A percentile compares a stretch with the other conserved stretches of the same genome.
These are phyloP conservation scores for Gymnocypris eckloni DNA, from an alignment of 2,797 vertebrate genomes.

Conservation along the genomic window DNA sequence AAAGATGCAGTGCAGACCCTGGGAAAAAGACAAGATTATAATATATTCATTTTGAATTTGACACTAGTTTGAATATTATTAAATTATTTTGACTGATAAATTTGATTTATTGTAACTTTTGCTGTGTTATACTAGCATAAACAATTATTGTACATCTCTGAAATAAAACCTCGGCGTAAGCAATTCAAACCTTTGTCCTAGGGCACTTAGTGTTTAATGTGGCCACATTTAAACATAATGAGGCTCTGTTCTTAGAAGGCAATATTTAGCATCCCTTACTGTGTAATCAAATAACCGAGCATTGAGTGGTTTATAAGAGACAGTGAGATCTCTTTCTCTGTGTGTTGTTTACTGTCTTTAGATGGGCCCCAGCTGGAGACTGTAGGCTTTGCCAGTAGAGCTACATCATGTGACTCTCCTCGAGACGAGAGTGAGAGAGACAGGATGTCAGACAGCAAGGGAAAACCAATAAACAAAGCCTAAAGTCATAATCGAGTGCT, in stretches of 20 bases:
- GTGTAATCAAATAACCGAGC: conserved; percentile 52
- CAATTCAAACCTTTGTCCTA: neutral
- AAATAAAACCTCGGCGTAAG: neutral
- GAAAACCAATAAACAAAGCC: neutral
- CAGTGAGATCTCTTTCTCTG: conserved; percentile 42
- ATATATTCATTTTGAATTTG: neutral
- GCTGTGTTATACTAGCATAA: neutral
- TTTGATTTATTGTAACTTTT: neutral
- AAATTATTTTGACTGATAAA: neutral
- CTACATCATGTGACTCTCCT: conserved; percentile 45
- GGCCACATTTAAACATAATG: conserved; percentile 34
- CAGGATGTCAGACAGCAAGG: neutral
- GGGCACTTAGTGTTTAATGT: conserved; percentile 2
- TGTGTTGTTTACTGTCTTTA: conserved; percentile 56
- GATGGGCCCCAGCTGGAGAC: conserved; percentile 53
- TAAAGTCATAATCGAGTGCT: neutral
- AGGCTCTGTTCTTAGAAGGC: conserved; percentile 50
- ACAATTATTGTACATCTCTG: conserved; percentile 28
- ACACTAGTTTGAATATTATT: neutral
- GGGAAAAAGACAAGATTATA: neutral
- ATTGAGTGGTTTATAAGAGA: conserved; percentile 41
- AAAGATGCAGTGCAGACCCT: neutral
- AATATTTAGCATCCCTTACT: conserved; percentile 52
- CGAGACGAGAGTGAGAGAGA: conserved; percentile 14
- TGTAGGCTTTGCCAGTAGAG: conserved; percentile 32